phyloP scores from a whole-genome alignment of 2,888 invertebrate species.

The Mellilla xanthometata region DNA sequence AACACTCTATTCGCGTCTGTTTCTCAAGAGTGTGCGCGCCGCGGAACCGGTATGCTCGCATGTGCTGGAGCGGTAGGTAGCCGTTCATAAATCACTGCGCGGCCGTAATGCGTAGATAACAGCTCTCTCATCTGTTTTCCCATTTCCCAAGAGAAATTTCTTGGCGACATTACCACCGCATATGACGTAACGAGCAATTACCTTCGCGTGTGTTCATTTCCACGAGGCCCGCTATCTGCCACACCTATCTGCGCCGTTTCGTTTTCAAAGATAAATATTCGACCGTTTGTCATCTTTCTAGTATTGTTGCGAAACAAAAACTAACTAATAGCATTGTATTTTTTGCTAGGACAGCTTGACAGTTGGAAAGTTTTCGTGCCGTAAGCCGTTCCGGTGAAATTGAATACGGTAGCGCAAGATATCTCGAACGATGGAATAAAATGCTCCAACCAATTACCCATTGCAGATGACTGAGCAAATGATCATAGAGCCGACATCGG shows the following conservation, averaged over 20 bases:
- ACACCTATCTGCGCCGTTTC: slow-evolving; percentile 16
- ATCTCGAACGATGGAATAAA: slow-evolving; percentile 41
- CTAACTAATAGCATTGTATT: slow-evolving; percentile 15
- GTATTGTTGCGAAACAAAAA: slow-evolving; percentile 16
- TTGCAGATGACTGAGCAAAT: slow-evolving; percentile 43
- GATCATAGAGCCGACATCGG: slow-evolving; percentile 40
- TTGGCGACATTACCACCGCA: slow-evolving; percentile 65
- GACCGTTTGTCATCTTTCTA: slow-evolving; percentile 14
- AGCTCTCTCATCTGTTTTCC: slow-evolving; percentile 79
- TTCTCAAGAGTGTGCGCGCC: slow-evolving; percentile 62
- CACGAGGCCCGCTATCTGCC: slow-evolving; percentile 33
- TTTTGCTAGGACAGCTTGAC: slow-evolving; percentile 17
- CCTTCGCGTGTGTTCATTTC: slow-evolving; percentile 41
- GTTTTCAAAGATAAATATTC: slow-evolving; percentile 19
- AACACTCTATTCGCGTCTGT: slow-evolving; percentile 70
- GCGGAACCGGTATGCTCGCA: slow-evolving; percentile 60
- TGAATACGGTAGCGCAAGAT: slow-evolving; percentile 31
- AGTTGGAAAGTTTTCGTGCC: slow-evolving; percentile 13
- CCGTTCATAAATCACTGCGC: slow-evolving; percentile 72
- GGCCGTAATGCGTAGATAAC: slow-evolving; percentile 78
- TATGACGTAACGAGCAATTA: slow-evolving; percentile 69
- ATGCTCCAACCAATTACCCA: slow-evolving; percentile 46
- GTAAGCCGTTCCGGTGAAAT: slow-evolving; percentile 9
- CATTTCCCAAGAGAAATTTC: slow-evolving; percentile 78
- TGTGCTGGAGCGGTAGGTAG: slow-evolving; percentile 56